phyloP scores from a whole-genome alignment of 2,797 vertebrate genomes.

The Phalanger gymnotis region DNA sequence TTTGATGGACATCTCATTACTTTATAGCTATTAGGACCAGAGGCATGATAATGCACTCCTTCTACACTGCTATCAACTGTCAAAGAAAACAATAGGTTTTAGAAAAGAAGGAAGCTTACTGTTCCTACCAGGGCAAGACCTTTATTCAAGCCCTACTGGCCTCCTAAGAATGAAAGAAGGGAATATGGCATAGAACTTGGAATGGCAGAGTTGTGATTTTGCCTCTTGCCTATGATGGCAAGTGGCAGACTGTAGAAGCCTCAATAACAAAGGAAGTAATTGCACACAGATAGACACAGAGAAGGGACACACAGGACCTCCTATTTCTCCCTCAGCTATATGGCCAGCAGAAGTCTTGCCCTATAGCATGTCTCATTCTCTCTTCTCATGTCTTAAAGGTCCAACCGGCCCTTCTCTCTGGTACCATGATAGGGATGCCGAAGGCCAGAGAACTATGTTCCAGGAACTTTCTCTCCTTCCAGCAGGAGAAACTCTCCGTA shows the following conservation, averaged over 20 bases:
- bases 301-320: background rate
- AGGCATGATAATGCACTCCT: background rate
- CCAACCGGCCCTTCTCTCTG: background rate
- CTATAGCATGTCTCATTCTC: background rate
- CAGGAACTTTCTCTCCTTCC: background rate
- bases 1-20: constrained; percentile 1
- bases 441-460: background rate
- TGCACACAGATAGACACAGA: background rate
- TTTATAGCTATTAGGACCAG: background rate
- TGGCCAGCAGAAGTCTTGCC: background rate
- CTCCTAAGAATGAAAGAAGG: background rate
- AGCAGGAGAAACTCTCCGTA: background rate
- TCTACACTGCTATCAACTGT: background rate
- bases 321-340: background rate
- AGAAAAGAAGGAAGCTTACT: background rate
- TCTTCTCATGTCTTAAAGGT: background rate
- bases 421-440: background rate
- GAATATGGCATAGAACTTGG: background rate
- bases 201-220: background rate
- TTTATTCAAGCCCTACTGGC: background rate
- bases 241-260: background rate
- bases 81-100: background rate
- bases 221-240: background rate
- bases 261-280: background rate
- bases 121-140: background rate